Percentiles rank a stretch among this genome's conserved stretches.
phyloP scores from a whole-genome alignment of 1,140 invertebrate genomes.

The Stegodyphus mimosarum region DNA sequence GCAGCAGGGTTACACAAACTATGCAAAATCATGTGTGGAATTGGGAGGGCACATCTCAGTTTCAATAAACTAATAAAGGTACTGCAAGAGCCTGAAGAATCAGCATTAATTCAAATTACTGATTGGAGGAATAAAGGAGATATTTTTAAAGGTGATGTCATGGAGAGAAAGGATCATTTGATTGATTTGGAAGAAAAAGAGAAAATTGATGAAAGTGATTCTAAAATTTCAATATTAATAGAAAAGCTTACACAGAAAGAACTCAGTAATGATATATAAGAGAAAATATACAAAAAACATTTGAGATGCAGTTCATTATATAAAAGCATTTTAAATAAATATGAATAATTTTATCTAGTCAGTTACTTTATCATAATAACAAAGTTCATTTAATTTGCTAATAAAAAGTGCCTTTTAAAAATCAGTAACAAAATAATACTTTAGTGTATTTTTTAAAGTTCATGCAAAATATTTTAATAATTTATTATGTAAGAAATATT shows the following conservation, averaged over 20 bases:
- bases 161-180: not conserved
- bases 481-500: too few species aligned
- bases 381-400: too few species aligned
- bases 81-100: not conserved
- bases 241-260: not conserved
- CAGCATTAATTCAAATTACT: not conserved
- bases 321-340: too few species aligned
- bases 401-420: too few species aligned
- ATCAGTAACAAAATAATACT: too few species aligned
- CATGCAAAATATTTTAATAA: too few species aligned
- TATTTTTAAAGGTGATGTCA: not conserved
- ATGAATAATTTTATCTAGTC: too few species aligned
- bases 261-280: not conserved
- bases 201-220: not conserved
- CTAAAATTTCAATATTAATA: not conserved
- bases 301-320: too few species aligned
- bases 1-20: not conserved
- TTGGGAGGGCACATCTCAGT: conserved; percentile 12
- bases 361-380: too few species aligned
- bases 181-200: conserved; percentile 15
- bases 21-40: conserved; percentile 13
- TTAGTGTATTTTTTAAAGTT: too few species aligned
- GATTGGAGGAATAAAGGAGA: conserved; percentile 4
- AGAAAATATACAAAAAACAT: too few species aligned
- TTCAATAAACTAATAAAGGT: not conserved